These are phyloP conservation scores for Micrasema longulum DNA, from an alignment of 1,140 invertebrate genomes.

Conservation along the genomic window DNA sequence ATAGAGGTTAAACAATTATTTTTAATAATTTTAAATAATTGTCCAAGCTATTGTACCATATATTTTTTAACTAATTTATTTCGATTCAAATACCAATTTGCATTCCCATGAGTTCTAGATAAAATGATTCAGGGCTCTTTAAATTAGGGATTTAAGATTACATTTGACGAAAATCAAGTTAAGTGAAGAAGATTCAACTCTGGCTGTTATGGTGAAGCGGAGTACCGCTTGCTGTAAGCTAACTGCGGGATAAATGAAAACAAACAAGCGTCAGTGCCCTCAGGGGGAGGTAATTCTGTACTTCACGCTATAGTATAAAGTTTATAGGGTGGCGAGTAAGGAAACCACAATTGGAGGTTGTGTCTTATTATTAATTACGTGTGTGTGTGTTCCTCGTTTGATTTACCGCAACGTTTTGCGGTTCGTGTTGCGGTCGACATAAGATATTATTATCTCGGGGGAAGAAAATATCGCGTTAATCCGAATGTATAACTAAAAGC, in stretches of 20 bases:
- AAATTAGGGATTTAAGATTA: too few species aligned
- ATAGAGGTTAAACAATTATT: too few species aligned
- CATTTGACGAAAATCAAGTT: too few species aligned
- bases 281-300: neutral
- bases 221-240: slow-evolving; percentile 11
- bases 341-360: slow-evolving; percentile 25
- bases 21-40: too few species aligned
- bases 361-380: slow-evolving; percentile 25
- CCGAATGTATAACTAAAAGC: too few species aligned
- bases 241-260: slow-evolving; percentile 25
- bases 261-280: slow-evolving; percentile 14
- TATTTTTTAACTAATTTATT: too few species aligned
- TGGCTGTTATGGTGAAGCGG: too few species aligned
- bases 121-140: too few species aligned
- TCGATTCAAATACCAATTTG: too few species aligned
- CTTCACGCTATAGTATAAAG: neutral
- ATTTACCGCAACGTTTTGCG: slow-evolving; percentile 28
- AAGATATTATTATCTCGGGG: neutral
- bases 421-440: neutral
- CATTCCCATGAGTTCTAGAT: too few species aligned
- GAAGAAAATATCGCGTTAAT: slow-evolving; percentile 11
- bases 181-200: too few species aligned
- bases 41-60: too few species aligned
- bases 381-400: slow-evolving; percentile 21
- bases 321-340: neutral